Conservation (phyloP, 2,113 vertebrate genomes). For the Spea bombifrons region DNA sequence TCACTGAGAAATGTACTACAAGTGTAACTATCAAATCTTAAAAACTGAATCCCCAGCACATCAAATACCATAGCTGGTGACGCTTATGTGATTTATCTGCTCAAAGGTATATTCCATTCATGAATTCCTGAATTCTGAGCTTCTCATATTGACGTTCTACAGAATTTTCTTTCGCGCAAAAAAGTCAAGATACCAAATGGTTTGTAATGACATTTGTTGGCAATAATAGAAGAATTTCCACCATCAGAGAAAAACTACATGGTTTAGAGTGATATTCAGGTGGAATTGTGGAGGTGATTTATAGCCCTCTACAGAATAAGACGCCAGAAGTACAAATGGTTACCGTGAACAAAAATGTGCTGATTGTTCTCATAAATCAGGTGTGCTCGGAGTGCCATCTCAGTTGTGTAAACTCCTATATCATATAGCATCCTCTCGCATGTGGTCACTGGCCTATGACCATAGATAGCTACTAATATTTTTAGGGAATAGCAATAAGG, state of each 20-base stretch:
- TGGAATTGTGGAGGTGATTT: constrained; percentile 19
- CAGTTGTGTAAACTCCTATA: constrained; percentile 33
- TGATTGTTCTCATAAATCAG: constrained; percentile 44
- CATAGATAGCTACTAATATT: not conserved
- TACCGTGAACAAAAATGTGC: constrained; percentile 26
- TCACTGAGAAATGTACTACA: no score
- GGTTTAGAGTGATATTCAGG: constrained; percentile 9
- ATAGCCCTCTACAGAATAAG: constrained; percentile 27
- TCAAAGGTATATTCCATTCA: no score
- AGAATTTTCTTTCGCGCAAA: not conserved
- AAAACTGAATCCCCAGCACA: no score
- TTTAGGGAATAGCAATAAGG: not conserved
- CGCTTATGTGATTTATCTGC: no score
- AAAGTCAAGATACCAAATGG: not conserved
- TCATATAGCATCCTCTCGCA: constrained; percentile 8
- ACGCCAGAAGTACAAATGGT: constrained; percentile 36
- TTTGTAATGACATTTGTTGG: not conserved
- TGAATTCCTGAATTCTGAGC: no score
- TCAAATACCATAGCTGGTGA: no score
- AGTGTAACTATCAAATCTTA: no score
- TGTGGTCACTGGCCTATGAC: constrained; percentile 10
- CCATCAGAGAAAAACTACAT: not conserved
- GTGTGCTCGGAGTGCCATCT: constrained; percentile 22
- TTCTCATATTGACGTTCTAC: not conserved
- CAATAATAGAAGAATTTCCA: constrained; percentile 8